A percentile compares a stretch with the other conserved stretches of the same genome.
Evolutionary conservation across 2,113 vertebrate species (phyloP).

Genomic region (Grallaria varia): DNA sequence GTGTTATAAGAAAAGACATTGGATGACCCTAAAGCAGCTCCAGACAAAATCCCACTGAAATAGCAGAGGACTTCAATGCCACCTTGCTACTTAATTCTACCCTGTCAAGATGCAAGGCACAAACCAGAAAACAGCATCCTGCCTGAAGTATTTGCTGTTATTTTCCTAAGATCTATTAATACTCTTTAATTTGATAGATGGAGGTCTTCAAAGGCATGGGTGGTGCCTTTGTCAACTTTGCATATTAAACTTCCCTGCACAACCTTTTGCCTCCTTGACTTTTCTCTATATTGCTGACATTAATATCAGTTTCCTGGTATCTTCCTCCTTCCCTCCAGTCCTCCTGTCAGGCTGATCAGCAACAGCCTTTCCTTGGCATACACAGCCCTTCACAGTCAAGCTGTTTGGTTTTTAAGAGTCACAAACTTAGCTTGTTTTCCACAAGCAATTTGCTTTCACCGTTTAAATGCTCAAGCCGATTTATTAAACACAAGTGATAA

Average conservation of each 20-base stretch:
- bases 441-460: not conserved
- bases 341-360: not conserved
- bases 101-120: not conserved
- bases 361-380: not conserved
- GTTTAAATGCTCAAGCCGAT: not conserved
- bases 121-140: not conserved
- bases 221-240: not conserved
- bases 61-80: not conserved
- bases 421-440: not conserved
- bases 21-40: not conserved
- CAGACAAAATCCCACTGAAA: not conserved
- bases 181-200: not conserved
- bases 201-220: not conserved
- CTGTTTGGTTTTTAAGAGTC: not conserved
- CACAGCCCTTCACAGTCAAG: not conserved
- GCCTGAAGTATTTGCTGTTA: not conserved
- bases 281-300: not conserved
- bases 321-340: not conserved
- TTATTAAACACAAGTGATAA: not conserved
- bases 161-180: not conserved
- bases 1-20: not conserved
- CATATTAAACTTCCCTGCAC: not conserved
- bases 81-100: not conserved
- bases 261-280: not conserved
- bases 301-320: not conserved